Evolutionary conservation across 2,888 invertebrate species (phyloP).

Genomic region (Drosophila anomalata): DNA sequence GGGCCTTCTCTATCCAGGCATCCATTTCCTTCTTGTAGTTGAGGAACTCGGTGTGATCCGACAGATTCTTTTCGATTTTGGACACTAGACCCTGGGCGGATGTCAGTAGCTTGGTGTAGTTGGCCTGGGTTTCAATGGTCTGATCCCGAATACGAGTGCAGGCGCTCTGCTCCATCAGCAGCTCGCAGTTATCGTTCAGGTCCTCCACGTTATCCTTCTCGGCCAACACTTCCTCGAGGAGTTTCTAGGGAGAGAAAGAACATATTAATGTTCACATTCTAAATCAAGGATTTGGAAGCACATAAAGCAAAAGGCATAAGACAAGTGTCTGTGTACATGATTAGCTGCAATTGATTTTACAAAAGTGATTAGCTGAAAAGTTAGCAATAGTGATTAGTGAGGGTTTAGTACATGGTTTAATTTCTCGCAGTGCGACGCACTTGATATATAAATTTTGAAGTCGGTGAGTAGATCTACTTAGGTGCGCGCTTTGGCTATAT

Average conservation of each 20-base stretch:
- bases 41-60: slow-evolving; percentile 95
- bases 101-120: slow-evolving; percentile 91
- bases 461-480: slow-evolving; percentile 42
- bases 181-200: slow-evolving; percentile 93
- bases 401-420: slow-evolving; percentile 53
- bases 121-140: slow-evolving; percentile 92
- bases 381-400: slow-evolving; percentile 61
- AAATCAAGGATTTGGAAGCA: slow-evolving; percentile 40
- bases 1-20: slow-evolving; percentile 92
- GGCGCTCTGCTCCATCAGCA: slow-evolving; percentile 93
- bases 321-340: slow-evolving; percentile 60
- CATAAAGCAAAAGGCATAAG: slow-evolving; percentile 65
- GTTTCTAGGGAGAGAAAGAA: slow-evolving; percentile 82
- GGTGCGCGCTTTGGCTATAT: slow-evolving; percentile 28
- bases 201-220: slow-evolving; percentile 92
- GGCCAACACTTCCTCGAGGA: slow-evolving; percentile 90
- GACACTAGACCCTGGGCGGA: slow-evolving; percentile 92
- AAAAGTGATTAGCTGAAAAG: slow-evolving; percentile 70
- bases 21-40: slow-evolving; percentile 93
- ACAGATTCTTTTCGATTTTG: slow-evolving; percentile 94
- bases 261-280: slow-evolving; percentile 21
- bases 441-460: slow-evolving; percentile 31
- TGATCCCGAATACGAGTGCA: slow-evolving; percentile 93
- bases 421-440: slow-evolving; percentile 22
- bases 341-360: slow-evolving; percentile 45